Percentiles rank a stretch among this genome's conserved stretches.
Evolutionary conservation across 2,888 invertebrate genomes (phyloP).

Genomic region (Spisula solida): DNA sequence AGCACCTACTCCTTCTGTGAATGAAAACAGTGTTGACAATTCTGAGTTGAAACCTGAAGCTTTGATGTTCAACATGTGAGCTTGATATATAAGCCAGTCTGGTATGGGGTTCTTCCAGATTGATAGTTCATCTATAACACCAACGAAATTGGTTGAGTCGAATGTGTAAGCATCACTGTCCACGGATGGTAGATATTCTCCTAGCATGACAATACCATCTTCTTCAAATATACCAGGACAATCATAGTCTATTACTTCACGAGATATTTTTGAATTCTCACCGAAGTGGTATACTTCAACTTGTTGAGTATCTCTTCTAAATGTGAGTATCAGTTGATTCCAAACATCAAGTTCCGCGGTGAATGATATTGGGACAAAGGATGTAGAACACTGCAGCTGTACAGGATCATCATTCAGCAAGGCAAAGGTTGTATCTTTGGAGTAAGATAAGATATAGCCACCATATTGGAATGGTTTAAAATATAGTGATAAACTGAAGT

Average conservation of each 20-base stretch:
- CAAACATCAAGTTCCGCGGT: conserved; percentile 66
- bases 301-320: conserved; percentile 53
- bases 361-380: conserved; percentile 49
- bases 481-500: conserved; percentile 76
- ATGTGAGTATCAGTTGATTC: conserved; percentile 79
- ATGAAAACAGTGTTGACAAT: conserved; percentile 71
- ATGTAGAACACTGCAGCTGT: conserved; percentile 62
- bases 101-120: conserved; percentile 77
- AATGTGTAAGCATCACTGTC: conserved; percentile 60
- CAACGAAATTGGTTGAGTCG: conserved; percentile 61
- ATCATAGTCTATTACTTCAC: conserved; percentile 60
- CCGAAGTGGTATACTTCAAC: conserved; percentile 74
- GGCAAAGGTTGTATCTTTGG: conserved; percentile 73
- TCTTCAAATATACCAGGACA: conserved; percentile 70
- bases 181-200: conserved; percentile 76
- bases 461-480: conserved; percentile 74
- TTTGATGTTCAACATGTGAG: conserved; percentile 74
- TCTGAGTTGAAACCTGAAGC: conserved; percentile 73
- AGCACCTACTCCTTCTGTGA: conserved; percentile 76
- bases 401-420: conserved; percentile 73
- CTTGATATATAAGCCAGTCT: conserved; percentile 74
- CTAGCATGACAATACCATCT: conserved; percentile 75
- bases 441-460: conserved; percentile 75
- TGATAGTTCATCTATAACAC: conserved; percentile 76
- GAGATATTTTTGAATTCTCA: conserved; percentile 64